phyloP scores from a whole-genome alignment of 2,888 invertebrate genomes.

The Corythucha ciliata region DNA sequence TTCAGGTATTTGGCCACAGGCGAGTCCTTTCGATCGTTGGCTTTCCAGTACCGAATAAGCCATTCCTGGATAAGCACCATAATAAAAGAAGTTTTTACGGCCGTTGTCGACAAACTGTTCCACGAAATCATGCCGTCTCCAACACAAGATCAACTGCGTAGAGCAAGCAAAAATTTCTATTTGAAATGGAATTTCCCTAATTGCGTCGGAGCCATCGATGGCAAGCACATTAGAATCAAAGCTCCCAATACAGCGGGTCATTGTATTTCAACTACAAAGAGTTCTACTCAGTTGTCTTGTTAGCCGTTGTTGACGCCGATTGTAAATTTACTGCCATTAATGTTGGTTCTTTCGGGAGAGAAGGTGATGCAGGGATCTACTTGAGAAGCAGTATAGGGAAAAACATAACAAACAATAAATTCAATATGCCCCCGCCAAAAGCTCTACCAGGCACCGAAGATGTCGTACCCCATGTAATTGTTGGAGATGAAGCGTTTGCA shows the following conservation, averaged over 20 bases:
- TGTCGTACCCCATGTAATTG: too few species aligned
- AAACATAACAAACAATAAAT: slow-evolving; percentile 6
- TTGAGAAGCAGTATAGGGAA: slow-evolving; percentile 11
- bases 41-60: slow-evolving; percentile 21
- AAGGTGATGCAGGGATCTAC: too few species aligned
- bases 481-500: too few species aligned
- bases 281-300: slow-evolving; percentile 16
- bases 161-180: slow-evolving; percentile 25
- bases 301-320: slow-evolving; percentile 22
- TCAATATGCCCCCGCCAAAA: slow-evolving; percentile 11
- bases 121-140: slow-evolving; percentile 19
- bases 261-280: slow-evolving; percentile 36
- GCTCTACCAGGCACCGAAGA: too few species aligned
- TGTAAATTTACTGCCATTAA: slow-evolving; percentile 21
- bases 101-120: slow-evolving; percentile 10
- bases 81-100: slow-evolving; percentile 14
- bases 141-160: slow-evolving; percentile 26
- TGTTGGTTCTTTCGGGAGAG: slow-evolving; percentile 21
- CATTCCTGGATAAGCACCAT: slow-evolving; percentile 19
- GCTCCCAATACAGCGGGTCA: slow-evolving; percentile 34
- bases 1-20: slow-evolving; percentile 24
- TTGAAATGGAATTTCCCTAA: slow-evolving; percentile 34
- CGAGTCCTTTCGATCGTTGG: slow-evolving; percentile 13
- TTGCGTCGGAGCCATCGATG: slow-evolving; percentile 33
- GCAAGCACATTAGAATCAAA: slow-evolving; percentile 36